phyloP scores from a whole-genome alignment of 23 tunicate genomes.

The Ascidia mentula region DNA sequence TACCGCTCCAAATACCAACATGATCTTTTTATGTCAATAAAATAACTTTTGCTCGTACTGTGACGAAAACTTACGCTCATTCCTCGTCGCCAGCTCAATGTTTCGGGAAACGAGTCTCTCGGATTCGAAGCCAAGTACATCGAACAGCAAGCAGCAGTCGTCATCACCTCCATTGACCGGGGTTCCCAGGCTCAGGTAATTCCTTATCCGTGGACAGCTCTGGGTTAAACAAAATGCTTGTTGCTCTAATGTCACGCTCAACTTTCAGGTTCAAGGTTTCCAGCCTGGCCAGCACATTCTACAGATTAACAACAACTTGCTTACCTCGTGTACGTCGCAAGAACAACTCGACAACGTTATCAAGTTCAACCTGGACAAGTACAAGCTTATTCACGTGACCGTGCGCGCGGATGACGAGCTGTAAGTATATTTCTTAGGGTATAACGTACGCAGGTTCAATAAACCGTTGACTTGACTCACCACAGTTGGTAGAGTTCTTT shows the following conservation, averaged over 20 bases:
- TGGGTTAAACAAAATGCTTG: neutral
- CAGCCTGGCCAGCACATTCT: slow-evolving; percentile 66
- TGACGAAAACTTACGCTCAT: no score
- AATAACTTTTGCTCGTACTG: no score
- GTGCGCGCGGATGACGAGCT: slow-evolving; percentile 74
- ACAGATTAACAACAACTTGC: slow-evolving; percentile 56
- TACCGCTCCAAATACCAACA: no score
- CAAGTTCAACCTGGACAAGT: slow-evolving; percentile 43
- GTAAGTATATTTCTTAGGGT: no score
- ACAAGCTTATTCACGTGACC: slow-evolving; percentile 67
- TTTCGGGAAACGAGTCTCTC: slow-evolving; percentile 28
- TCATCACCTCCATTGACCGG: slow-evolving; percentile 50
- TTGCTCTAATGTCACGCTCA: neutral
- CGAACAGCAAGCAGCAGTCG: slow-evolving; percentile 53
- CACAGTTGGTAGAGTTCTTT: no score
- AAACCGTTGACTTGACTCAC: no score
- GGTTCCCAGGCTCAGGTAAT: slow-evolving; percentile 84
- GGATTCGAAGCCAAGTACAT: slow-evolving; percentile 76
- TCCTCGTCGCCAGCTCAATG: slow-evolving; percentile 90
- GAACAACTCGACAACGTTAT: slow-evolving; percentile 55
- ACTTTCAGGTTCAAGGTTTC: slow-evolving; percentile 81
- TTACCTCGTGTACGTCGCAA: slow-evolving; percentile 65
- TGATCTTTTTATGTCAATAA: no score
- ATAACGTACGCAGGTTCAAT: no score
- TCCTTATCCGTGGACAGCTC: neutral